Percentiles rank a stretch among this genome's conserved stretches.
Evolutionary conservation across 2,797 vertebrate genomes (phyloP).

Genomic region (Cyclura pinguis): DNA sequence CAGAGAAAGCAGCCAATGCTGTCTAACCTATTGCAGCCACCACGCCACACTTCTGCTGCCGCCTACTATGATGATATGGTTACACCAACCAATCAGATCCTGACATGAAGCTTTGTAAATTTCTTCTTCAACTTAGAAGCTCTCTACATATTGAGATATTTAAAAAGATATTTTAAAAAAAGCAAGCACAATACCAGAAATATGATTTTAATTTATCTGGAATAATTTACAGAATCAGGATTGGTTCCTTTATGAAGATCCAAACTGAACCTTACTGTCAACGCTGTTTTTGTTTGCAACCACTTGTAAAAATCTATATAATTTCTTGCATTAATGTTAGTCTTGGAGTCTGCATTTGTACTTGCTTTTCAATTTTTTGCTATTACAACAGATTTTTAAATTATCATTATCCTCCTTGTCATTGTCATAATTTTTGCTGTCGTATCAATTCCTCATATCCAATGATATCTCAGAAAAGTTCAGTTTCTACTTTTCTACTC

Average conservation of each 20-base stretch:
- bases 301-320: background rate
- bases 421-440: too few relatives aligned
- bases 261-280: background rate
- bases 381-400: background rate
- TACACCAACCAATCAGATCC: too few relatives aligned
- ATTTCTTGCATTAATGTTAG: background rate
- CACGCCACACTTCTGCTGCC: too few relatives aligned
- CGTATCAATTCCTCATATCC: too few relatives aligned
- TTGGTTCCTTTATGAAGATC: background rate
- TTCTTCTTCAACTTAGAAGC: background rate
- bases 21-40: too few relatives aligned
- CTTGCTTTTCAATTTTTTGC: background rate
- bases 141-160: background rate
- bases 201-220: background rate
- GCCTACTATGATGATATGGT: too few relatives aligned
- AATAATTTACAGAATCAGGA: background rate
- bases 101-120: background rate
- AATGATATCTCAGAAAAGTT: too few relatives aligned
- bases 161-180: too few relatives aligned
- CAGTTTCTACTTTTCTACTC: background rate
- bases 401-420: too few relatives aligned
- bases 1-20: too few relatives aligned
- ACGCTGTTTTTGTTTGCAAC: background rate
- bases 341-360: background rate
- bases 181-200: background rate